These are phyloP conservation scores for Calliphora vomitoria DNA, from an alignment of 2,888 invertebrate species.

Conservation along the genomic window DNA sequence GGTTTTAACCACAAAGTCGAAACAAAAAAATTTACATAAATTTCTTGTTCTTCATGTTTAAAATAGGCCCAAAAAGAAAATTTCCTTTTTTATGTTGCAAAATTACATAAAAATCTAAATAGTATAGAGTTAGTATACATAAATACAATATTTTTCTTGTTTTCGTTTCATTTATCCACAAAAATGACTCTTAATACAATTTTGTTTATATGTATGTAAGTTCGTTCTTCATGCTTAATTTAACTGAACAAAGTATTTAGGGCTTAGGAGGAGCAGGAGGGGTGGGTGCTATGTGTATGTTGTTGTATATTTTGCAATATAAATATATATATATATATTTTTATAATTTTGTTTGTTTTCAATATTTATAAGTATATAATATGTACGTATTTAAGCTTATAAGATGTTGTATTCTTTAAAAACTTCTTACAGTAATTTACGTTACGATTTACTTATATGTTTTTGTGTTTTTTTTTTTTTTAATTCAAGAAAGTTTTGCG, in stretches of 20 bases:
- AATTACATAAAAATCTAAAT: conserved; percentile 22
- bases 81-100: conserved; percentile 18
- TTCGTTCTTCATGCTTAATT: conserved; percentile 26
- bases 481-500: conserved; percentile 28
- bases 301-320: conserved; percentile 32
- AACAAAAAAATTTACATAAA: conserved; percentile 14
- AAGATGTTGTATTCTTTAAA: conserved; percentile 37
- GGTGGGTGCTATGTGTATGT: conserved; percentile 13
- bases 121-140: conserved; percentile 31
- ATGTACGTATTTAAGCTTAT: conserved; percentile 39
- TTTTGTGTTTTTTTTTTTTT: conserved; percentile 10
- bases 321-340: conserved; percentile 16
- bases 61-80: conserved; percentile 11
- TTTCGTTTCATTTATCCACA: conserved; percentile 43
- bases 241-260: conserved; percentile 32
- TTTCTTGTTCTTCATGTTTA: neutral
- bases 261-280: conserved; percentile 10
- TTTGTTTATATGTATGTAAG: conserved; percentile 1
- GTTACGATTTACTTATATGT: neutral
- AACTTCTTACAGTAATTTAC: conserved; percentile 20
- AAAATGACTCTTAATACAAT: conserved; percentile 53
- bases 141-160: conserved; percentile 47
- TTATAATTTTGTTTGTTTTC: conserved; percentile 17
- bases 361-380: conserved; percentile 14
- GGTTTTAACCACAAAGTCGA: neutral